Base-by-base conservation (phyloP, 2,797 vertebrate genomes). In the Oreochromis mossambicus region DNA sequence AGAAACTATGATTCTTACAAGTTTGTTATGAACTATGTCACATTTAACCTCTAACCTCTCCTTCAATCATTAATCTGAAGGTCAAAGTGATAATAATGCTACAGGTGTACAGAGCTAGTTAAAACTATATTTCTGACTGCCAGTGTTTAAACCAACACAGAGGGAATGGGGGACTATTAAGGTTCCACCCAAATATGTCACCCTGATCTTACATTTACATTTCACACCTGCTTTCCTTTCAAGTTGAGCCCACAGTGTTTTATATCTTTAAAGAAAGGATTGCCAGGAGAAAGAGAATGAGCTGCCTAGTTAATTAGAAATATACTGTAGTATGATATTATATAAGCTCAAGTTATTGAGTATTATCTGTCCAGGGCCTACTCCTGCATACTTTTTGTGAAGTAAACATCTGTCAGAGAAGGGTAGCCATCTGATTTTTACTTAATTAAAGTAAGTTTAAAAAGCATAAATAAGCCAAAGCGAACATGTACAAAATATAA, bases 221-320 rank as follows among this genome's bases (percentile, higher is more conserved):
- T 58, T 58, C 29, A 32, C 26, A 0, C 8, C 55, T 58, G 8
- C 55, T 58, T 58, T 32, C 14, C 55, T 32, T 58, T 58, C 8
- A 32, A 58, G 55, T 58, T 58, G 55, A 2, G 26, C 8, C 26
- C 26, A 32, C 32, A 56, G 55, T 6, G 26, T 14, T 58, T 32
- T 58, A 58, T 58, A 58, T 58, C 1, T 32, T 58, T 32, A 58
- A 58, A 17, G 8, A 58, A 58, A 58, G 14, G 26, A 17, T 58
- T 58, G 0, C 55, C 8, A 58, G 32, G 8, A 58, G 5, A 58
- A 58, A 0, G 3, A 17, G 32, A 32, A 56, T 29, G 26, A 56
- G 55, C 55, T 56, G 26, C 26, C 4, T 29, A 56, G 55, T 58
- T 56, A 56, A 14, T 56, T 9, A 10, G 2, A 56, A 56, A 32